Conservation (phyloP, 2,113 vertebrate species). For the Phalacrocorax carbo region DNA sequence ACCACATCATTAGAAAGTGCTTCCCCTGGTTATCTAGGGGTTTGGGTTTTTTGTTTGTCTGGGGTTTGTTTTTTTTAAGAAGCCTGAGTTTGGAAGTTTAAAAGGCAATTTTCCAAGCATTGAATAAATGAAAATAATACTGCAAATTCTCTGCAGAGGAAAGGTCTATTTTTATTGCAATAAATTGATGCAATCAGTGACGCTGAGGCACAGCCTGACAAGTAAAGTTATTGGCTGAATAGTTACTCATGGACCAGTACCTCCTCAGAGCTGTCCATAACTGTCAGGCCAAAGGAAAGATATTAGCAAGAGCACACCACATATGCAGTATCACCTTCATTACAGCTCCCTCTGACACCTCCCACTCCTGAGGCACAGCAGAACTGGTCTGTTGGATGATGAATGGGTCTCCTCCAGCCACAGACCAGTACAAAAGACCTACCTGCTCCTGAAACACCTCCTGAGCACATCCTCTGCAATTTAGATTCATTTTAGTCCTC, state of each 20-base stretch:
- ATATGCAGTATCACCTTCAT: neutral
- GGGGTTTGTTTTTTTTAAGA: neutral
- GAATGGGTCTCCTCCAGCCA: neutral
- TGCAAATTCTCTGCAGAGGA: neutral
- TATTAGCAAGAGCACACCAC: neutral
- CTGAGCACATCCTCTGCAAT: neutral
- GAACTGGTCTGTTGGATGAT: neutral
- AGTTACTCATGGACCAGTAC: neutral
- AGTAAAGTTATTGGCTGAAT: neutral
- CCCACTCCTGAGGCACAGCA: neutral
- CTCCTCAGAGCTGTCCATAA: neutral
- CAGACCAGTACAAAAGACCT: neutral
- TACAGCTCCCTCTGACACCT: neutral
- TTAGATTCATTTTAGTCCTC: neutral
- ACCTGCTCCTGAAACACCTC: neutral
- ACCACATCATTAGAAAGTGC: neutral
- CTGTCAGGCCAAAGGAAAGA: neutral
- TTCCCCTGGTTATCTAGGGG: neutral
- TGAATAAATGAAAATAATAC: neutral
- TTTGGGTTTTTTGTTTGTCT: neutral
- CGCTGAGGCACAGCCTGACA: neutral
- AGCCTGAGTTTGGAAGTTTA: neutral
- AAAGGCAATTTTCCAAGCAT: neutral
- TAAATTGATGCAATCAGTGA: neutral
- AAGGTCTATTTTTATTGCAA: neutral